A percentile compares a stretch with the other conserved stretches of the same genome.
Conservation (phyloP, 2,797 vertebrate species). For the Alcedo quadribrachys region DNA sequence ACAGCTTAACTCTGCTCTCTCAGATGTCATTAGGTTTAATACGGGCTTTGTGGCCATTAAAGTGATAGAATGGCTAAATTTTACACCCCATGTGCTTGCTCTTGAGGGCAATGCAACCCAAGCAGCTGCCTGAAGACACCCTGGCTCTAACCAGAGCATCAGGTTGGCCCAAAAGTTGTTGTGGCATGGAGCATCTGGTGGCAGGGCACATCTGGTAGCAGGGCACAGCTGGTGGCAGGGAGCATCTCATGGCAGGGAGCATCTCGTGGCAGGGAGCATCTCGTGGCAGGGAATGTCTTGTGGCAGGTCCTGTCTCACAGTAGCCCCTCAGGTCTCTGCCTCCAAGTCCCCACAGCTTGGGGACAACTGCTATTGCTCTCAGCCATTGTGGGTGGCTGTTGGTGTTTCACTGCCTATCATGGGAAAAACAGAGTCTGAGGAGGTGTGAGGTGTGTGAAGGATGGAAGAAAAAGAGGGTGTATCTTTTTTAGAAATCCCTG, state of each 20-base stretch:
- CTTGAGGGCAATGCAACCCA: not conserved
- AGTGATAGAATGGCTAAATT: not conserved
- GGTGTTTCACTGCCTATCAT: not conserved
- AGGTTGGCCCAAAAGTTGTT: accelerated
- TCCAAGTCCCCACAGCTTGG: accelerated
- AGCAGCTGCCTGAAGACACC: not conserved
- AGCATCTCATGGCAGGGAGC: not conserved
- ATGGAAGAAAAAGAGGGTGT: not conserved
- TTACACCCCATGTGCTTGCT: not conserved
- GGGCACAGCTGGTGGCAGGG: not conserved
- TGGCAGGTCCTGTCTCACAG: not conserved
- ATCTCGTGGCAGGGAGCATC: too few relatives aligned
- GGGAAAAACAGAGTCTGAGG: not conserved
- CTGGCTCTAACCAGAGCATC: not conserved
- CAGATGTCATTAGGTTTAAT: not conserved
- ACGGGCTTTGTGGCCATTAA: not conserved
- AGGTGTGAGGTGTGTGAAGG: not conserved
- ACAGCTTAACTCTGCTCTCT: not conserved
- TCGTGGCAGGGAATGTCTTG: not conserved
- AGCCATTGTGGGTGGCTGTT: not conserved
- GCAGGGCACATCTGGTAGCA: not conserved
- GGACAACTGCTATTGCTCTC: not conserved
- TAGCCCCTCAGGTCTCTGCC: not conserved
- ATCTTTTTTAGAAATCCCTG: not conserved
- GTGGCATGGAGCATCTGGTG: not conserved